A percentile compares a stretch with the other conserved stretches of the same genome.
phyloP scores from a whole-genome alignment of 2,113 vertebrate genomes.

The Scalopus aquaticus region DNA sequence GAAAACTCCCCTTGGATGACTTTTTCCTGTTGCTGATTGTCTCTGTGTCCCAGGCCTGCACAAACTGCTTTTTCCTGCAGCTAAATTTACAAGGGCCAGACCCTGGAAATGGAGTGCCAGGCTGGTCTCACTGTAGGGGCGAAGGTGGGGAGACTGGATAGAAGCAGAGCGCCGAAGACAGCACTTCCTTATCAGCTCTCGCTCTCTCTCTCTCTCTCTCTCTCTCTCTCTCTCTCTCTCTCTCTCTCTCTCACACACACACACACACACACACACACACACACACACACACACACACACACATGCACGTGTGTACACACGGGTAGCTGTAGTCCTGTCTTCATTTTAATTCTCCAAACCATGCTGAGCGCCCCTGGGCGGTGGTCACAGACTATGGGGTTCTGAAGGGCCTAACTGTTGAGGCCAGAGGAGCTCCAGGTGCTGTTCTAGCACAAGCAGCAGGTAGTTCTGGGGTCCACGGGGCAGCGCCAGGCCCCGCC shows the following conservation, averaged over 20 bases:
- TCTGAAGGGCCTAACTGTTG: neutral
- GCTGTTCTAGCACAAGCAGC: neutral
- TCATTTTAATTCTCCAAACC: neutral
- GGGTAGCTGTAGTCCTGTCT: neutral
- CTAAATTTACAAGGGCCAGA: conserved; percentile 88
- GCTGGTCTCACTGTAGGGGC: conserved; percentile 31
- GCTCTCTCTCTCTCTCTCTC: no score
- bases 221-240: no score
- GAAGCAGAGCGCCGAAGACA: conserved; percentile 57
- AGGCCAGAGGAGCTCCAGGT: neutral
- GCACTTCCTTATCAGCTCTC: neutral
- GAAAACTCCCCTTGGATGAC: conserved; percentile 90
- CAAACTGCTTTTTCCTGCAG: conserved; percentile 85
- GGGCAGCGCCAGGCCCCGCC: neutral
- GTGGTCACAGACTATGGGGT: neutral
- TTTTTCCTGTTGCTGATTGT: conserved; percentile 94
- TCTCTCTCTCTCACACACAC: no score
- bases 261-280: no score
- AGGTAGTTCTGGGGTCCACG: neutral
- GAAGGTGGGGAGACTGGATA: conserved; percentile 64
- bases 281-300: neutral
- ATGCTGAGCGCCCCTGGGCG: neutral
- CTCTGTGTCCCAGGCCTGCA: conserved; percentile 82
- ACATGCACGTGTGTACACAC: neutral
- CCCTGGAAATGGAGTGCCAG: conserved; percentile 67